Conservation (phyloP, 2,888 invertebrate species). For the Lacanobia wlatinum region DNA sequence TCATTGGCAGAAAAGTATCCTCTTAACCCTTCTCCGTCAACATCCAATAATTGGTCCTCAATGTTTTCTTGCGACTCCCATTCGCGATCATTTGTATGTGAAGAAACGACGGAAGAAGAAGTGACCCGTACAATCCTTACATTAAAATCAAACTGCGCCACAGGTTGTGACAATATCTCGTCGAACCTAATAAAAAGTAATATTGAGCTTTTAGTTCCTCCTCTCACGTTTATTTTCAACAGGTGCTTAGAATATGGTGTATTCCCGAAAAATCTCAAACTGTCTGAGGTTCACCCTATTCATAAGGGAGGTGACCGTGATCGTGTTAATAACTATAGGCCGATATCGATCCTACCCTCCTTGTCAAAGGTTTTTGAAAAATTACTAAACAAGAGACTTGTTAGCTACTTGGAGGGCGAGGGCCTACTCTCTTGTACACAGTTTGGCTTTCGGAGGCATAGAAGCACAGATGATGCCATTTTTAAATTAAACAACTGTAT, state of each 20-base stretch:
- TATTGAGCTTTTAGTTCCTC: slow-evolving; percentile 6
- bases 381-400: slow-evolving; percentile 30
- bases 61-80: slow-evolving; percentile 5
- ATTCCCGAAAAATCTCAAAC: no score
- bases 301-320: slow-evolving; percentile 13
- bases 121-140: slow-evolving; percentile 3
- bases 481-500: no score
- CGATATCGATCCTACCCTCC: slow-evolving; percentile 36
- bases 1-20: no score
- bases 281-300: no score
- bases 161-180: slow-evolving; percentile 8
- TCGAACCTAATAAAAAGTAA: slow-evolving; percentile 12
- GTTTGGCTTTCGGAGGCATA: slow-evolving; percentile 1
- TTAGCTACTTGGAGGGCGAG: slow-evolving; percentile 38
- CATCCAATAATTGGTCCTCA: no score
- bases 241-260: slow-evolving; percentile 23
- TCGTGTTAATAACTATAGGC: slow-evolving; percentile 18
- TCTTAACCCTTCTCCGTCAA: background rate
- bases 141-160: slow-evolving; percentile 9
- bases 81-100: slow-evolving; percentile 13
- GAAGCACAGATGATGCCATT: no score
- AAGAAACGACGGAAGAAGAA: slow-evolving; percentile 13
- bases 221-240: slow-evolving; percentile 22
- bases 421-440: slow-evolving; percentile 31
- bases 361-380: slow-evolving; percentile 49